Base-by-base conservation (phyloP, 2,113 vertebrate genomes). In the Galemys pyrenaicus region DNA sequence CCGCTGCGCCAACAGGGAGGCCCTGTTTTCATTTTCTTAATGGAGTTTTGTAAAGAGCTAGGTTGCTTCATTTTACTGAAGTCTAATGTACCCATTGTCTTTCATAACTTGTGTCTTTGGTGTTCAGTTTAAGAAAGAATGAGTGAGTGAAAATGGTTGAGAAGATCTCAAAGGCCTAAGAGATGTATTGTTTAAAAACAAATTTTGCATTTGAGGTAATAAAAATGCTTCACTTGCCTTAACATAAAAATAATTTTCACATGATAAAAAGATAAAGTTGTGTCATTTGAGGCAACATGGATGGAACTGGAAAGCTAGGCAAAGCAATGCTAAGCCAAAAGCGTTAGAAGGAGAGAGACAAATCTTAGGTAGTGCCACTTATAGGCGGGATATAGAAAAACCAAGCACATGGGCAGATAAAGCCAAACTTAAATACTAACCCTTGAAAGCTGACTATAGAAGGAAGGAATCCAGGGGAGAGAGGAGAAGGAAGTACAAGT, bases 201-300 rank as follows among this genome's bases (percentile, higher is more conserved):
- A 81, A 85, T 68, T 46, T 95, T 73, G 13, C 26, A 73, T 71
- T 82, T 6, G 62, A 37, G 26, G 90, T 84, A 82, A 93, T 87
- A 75, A 56, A 86, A 35, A 58, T 49, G 67, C 1, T 24, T 78
- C 49, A 64, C 56, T 62, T 44, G 6, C 32, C 77, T 92, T 94
- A 83, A 87, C 35, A 77, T 84, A 83, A 89, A 85, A 56, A 39
- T 35, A 94, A 75, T 87, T 6, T 74, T 87, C 84, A 54, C 12
- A 35, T 80, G 15, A 51, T 12, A 51, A 51, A 51, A 51, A 51
- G 49, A 51, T 51, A 51, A 51, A 51, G 11, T 51, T 12, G 13
- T 6, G 49, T 12, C 15, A 51, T 51, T 51, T 51, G 49, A 51
- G 49, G 15, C 49, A 51, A 51, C 49, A 51, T 54, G 51, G 51